These are phyloP conservation scores for Nebria ingens DNA, from an alignment of 1,140 invertebrate species.

Conservation along the genomic window DNA sequence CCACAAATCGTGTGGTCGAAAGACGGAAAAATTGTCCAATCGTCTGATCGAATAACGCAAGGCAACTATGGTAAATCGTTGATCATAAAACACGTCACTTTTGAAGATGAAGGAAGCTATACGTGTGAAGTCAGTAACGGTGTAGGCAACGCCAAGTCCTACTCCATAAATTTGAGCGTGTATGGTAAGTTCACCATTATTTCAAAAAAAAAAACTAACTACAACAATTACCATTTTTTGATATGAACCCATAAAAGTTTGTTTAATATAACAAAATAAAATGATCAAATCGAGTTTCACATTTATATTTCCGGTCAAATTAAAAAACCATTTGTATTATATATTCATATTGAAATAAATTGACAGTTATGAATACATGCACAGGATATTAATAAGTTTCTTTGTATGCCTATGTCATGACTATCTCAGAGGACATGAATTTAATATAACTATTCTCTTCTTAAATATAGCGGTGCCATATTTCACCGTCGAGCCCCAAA, in stretches of 20 bases:
- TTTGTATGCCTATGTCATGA: no score
- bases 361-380: no score
- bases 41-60: conserved; percentile 65
- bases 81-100: conserved; percentile 72
- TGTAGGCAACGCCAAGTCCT: conserved; percentile 69
- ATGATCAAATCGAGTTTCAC: no score
- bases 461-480: conserved; percentile 66
- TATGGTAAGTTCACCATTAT: conserved; percentile 42
- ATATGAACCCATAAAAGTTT: no score
- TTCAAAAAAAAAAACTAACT: neutral
- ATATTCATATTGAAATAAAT: no score
- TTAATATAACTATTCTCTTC: conserved; percentile 9
- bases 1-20: conserved; percentile 79
- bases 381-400: no score
- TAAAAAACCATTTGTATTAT: no score
- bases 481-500: conserved; percentile 85
- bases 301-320: no score
- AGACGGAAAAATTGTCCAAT: conserved; percentile 53
- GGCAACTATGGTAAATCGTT: conserved; percentile 89
- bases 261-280: no score
- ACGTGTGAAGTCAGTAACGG: conserved; percentile 88
- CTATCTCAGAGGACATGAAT: no score
- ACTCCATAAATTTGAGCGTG: conserved; percentile 73
- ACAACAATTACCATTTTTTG: conserved; percentile 11
- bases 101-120: conserved; percentile 78